These are phyloP conservation scores for Brachylomia viminalis DNA, from an alignment of 2,888 invertebrate species.

Conservation along the genomic window DNA sequence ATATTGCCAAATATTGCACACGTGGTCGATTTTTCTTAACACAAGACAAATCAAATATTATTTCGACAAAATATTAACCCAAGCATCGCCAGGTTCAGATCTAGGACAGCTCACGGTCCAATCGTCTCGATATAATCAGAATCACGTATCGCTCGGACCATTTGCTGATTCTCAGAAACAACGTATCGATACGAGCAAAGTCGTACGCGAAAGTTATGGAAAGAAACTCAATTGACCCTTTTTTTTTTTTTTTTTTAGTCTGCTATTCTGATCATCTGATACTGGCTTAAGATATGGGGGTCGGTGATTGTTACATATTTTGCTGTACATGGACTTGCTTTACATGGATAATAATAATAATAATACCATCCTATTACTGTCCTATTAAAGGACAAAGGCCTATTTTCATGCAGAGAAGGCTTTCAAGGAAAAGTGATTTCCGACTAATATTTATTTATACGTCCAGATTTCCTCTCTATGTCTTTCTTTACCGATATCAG, in stretches of 20 bases:
- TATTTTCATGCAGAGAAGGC: too few species aligned
- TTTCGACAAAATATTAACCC: slow-evolving; percentile 3
- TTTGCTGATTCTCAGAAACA: slow-evolving; percentile 71
- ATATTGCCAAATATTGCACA: too few species aligned
- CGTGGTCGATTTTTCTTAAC: too few species aligned
- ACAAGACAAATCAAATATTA: neutral
- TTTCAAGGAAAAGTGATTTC: too few species aligned
- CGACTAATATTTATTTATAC: too few species aligned
- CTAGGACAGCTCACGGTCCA: slow-evolving; percentile 55
- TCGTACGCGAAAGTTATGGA: slow-evolving; percentile 70
- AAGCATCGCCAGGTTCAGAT: slow-evolving; percentile 33
- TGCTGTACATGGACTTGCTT: neutral
- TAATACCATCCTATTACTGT: neutral
- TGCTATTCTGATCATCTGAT: slow-evolving; percentile 28
- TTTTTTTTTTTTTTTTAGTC: too few species aligned
- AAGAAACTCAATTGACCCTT: slow-evolving; percentile 68
- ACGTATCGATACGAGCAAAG: slow-evolving; percentile 51
- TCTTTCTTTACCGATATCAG: too few species aligned
- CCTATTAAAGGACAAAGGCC: too few species aligned
- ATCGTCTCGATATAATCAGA: slow-evolving; percentile 69
- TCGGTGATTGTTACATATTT: slow-evolving; percentile 8
- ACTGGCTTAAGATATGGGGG: neutral
- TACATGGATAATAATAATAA: neutral
- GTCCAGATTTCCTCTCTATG: too few species aligned
- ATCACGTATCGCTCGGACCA: slow-evolving; percentile 70